phyloP scores from a whole-genome alignment of 2,888 invertebrate genomes.

The Hyles lineata region DNA sequence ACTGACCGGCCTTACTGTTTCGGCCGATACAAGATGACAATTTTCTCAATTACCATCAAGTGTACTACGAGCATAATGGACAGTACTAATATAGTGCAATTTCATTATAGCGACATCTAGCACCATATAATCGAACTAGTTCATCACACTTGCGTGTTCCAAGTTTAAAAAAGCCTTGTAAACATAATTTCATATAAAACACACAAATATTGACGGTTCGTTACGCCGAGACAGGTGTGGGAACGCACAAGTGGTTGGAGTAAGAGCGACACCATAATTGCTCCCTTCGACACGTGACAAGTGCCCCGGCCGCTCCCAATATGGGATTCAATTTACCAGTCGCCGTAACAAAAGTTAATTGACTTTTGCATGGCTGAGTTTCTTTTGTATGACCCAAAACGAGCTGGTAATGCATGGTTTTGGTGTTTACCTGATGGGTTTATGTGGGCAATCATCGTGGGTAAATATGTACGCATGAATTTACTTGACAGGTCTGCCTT shows the following conservation, averaged over 20 bases:
- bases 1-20: too few relatives aligned
- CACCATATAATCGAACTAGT: neutral
- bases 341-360: slow-evolving; percentile 23
- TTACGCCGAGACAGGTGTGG: slow-evolving; percentile 58
- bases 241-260: slow-evolving; percentile 56
- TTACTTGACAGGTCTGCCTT: neutral
- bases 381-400: slow-evolving; percentile 6
- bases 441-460: neutral
- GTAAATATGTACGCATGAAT: neutral
- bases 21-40: too few relatives aligned
- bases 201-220: slow-evolving; percentile 28
- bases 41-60: too few relatives aligned
- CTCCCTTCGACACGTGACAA: slow-evolving; percentile 31
- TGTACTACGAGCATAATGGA: too few relatives aligned
- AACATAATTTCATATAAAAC: slow-evolving; percentile 20
- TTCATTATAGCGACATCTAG: neutral
- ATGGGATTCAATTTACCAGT: slow-evolving; percentile 25
- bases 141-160: neutral
- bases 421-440: slow-evolving; percentile 2
- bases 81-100: too few relatives aligned
- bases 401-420: neutral
- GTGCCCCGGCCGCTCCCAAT: slow-evolving; percentile 30
- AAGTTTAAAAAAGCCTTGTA: neutral
- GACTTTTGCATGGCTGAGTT: slow-evolving; percentile 20
- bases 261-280: slow-evolving; percentile 55